A percentile compares a stretch with the other conserved stretches of the same genome.
These are phyloP conservation scores for Conops quadrifasciatus DNA, from an alignment of 2,888 invertebrate genomes.

Conservation along the genomic window DNA sequence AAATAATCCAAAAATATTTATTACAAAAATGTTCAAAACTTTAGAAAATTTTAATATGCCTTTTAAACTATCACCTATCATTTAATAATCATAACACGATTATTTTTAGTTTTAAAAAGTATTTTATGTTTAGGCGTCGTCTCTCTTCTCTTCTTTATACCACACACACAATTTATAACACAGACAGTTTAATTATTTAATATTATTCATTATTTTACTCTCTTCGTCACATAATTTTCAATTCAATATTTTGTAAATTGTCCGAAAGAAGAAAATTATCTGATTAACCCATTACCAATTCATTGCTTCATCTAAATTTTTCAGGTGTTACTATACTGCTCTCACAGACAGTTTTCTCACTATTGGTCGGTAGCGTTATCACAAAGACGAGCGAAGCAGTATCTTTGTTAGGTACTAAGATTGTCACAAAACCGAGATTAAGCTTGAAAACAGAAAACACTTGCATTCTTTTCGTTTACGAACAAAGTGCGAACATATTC, in stretches of 20 bases:
- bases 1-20: too few relatives aligned
- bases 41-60: too few relatives aligned
- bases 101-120: background rate
- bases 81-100: too few relatives aligned
- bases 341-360: constrained; percentile 98
- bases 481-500: background rate
- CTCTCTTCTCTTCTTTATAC: background rate
- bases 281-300: background rate
- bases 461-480: background rate
- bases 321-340: constrained; percentile 99
- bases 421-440: constrained; percentile 11
- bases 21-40: too few relatives aligned
- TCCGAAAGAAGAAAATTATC: too few relatives aligned
- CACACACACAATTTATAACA: too few relatives aligned
- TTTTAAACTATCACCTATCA: too few relatives aligned
- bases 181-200: too few relatives aligned
- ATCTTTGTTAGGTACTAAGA: constrained; percentile 89
- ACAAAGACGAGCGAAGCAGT: constrained; percentile 99
- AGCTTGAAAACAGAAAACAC: background rate
- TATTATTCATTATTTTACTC: too few relatives aligned
- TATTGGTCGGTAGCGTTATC: constrained; percentile 99
- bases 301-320: constrained; percentile 70
- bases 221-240: too few relatives aligned
- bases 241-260: background rate
- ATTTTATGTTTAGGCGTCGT: background rate